These are phyloP conservation scores for Anthopleura sola DNA, from an alignment of 64 coral and sea anemone genomes.

Conservation along the genomic window DNA sequence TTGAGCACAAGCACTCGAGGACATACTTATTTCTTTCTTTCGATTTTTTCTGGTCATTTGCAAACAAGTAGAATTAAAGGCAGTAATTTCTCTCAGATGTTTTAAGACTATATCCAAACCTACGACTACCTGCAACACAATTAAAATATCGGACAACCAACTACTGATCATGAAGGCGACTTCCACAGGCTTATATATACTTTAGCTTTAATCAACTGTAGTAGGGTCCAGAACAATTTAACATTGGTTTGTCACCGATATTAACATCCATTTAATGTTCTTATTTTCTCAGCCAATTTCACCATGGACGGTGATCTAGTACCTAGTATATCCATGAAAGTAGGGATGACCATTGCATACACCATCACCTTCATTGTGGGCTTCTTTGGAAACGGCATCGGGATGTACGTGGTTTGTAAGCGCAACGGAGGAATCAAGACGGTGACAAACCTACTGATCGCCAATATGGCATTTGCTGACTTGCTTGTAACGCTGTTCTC, in stretches of 20 bases:
- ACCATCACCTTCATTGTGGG: not conserved
- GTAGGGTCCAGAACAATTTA: no score
- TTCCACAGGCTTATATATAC: no score
- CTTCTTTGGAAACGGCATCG: slow-evolving; percentile 4
- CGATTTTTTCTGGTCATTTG: no score
- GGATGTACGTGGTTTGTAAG: slow-evolving; percentile 14
- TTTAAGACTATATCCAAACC: no score
- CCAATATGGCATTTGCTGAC: slow-evolving; percentile 43
- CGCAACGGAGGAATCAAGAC: not conserved
- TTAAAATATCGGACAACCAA: no score
- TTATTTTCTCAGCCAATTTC: not conserved
- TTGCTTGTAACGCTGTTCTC: slow-evolving; percentile 5
- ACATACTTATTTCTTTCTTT: no score
- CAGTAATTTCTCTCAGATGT: no score
- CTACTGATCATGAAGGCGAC: no score
- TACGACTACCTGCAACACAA: no score
- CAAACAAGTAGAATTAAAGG: no score
- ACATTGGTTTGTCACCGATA: not conserved
- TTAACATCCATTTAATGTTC: not conserved
- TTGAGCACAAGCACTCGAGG: no score
- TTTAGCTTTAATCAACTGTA: no score
- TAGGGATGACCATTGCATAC: not conserved
- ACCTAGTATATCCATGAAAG: not conserved
- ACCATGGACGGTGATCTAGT: not conserved
- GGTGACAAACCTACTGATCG: slow-evolving; percentile 19